Evolutionary conservation across 2,113 vertebrate genomes (phyloP), one percentile per base, ranked within the genome.

Genomic region (Podarcis raffonei): DNA sequence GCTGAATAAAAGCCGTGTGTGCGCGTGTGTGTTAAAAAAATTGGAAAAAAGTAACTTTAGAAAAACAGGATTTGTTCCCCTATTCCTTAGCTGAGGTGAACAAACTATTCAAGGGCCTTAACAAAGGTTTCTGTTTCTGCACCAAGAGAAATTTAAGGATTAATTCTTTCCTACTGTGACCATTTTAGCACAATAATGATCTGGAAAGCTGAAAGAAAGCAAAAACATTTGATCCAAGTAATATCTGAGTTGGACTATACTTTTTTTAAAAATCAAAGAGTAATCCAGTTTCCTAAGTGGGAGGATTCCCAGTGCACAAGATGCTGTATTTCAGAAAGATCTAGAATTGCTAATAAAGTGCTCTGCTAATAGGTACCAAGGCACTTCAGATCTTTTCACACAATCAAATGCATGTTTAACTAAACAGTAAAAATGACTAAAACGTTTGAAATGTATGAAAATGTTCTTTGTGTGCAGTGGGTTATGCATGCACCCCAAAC

Each of bases 191-290:
- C 69, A 87, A 22, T 78, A 81, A 35, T 42, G 42, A 93, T 88
- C 84, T 80, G 89, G 89, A 92, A 90, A 91, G 12, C 8, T 87
- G n/a, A 84, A 94, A 92, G 39, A 86, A 94, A 93, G 32, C 57
- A 87, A 89, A 84, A 91, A 71, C 0, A 87, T 30, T 65, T 79
- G 93, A 85, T 91, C 76, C 27, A 92, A 78, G 1, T 87, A 79
- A 76, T 62, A 12, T 59, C 65, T 90, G 71, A 86, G 85, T 69
- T 18, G 81, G 37, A 68, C 8, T 62, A 71, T 75, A 48, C 72
- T 75, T 59, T 75, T 62, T 62, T 62, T 20, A 5, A 48, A 48
- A 53, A 62, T 75, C 59, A 37, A 37, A 13, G 2, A 75, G 32
- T 27, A 88, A 35, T 0, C 8, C 7, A 72, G 78, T 22, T 85